Percentiles rank a stretch among this genome's conserved stretches.
phyloP scores from a whole-genome alignment of 92 coral and sea anemone species.

The Heteractis magnifica region DNA sequence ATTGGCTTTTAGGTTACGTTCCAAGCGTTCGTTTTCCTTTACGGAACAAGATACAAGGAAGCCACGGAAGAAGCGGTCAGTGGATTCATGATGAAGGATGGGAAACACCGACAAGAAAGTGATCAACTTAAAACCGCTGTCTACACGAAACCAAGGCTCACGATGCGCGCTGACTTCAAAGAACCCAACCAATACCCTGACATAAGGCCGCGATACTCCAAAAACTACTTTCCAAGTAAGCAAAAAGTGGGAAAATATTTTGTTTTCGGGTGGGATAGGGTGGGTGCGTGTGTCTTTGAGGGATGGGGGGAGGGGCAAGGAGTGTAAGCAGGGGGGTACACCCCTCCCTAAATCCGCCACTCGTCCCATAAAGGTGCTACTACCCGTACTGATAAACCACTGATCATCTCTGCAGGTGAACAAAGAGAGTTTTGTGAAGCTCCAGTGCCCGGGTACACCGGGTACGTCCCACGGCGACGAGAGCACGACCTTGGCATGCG shows the following conservation, averaged over 20 bases:
- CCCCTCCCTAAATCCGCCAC: neutral
- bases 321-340: no score
- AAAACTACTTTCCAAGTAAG: slow-evolving; percentile 88
- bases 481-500: slow-evolving; percentile 85
- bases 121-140: slow-evolving; percentile 69
- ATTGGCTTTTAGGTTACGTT: slow-evolving; percentile 86
- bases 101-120: slow-evolving; percentile 61
- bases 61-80: slow-evolving; percentile 89
- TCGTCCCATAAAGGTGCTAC: no score
- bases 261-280: no score
- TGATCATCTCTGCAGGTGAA: slow-evolving; percentile 57
- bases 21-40: slow-evolving; percentile 78
- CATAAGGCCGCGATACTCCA: slow-evolving; percentile 80
- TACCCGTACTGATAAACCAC: neutral
- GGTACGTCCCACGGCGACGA: slow-evolving; percentile 89
- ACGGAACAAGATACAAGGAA: slow-evolving; percentile 90
- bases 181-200: slow-evolving; percentile 93
- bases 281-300: no score
- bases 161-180: slow-evolving; percentile 45
- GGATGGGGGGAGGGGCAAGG: no score
- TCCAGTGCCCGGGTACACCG: slow-evolving; percentile 91
- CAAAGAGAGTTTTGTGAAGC: slow-evolving; percentile 86
- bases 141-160: slow-evolving; percentile 65
- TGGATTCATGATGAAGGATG: slow-evolving; percentile 69
- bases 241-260: neutral